Evolutionary conservation across 2,797 vertebrate species (phyloP).

Genomic region (Manis javanica): DNA sequence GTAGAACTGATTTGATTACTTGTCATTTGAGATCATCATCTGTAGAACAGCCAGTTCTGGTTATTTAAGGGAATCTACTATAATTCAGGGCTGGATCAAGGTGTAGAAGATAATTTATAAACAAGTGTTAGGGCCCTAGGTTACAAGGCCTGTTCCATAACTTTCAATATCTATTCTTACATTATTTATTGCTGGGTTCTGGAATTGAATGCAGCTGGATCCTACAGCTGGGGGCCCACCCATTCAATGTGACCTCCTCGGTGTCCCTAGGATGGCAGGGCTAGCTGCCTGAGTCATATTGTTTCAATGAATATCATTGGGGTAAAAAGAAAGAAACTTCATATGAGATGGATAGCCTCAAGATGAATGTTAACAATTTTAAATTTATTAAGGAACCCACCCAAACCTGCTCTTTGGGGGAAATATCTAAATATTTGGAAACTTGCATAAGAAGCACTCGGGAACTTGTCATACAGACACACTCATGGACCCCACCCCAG

Average conservation of each 20-base stretch:
- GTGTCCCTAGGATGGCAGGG: not conserved
- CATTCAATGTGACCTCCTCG: accelerated
- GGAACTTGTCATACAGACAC: not conserved
- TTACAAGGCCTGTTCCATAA: not conserved
- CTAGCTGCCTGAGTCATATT: not conserved
- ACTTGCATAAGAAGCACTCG: not conserved
- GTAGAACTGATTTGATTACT: constrained; percentile 56
- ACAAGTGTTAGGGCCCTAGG: not conserved
- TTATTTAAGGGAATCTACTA: constrained; percentile 10
- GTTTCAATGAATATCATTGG: not conserved
- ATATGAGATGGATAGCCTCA: not conserved
- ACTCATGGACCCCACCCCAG: not conserved
- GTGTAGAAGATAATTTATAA: not conserved
- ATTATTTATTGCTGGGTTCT: not conserved
- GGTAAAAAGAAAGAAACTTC: not conserved
- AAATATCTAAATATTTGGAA: not conserved
- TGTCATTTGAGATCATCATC: constrained; percentile 43
- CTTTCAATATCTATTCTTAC: not conserved
- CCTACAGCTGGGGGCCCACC: accelerated
- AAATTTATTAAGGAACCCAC: not conserved
- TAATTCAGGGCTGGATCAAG: not conserved
- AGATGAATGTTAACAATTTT: not conserved
- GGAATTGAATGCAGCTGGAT: not conserved
- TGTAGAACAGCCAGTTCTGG: not conserved
- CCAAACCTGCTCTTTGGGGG: not conserved